Evolutionary conservation across 2,113 vertebrate genomes (phyloP).

Genomic region (Rafetus swinhoei): DNA sequence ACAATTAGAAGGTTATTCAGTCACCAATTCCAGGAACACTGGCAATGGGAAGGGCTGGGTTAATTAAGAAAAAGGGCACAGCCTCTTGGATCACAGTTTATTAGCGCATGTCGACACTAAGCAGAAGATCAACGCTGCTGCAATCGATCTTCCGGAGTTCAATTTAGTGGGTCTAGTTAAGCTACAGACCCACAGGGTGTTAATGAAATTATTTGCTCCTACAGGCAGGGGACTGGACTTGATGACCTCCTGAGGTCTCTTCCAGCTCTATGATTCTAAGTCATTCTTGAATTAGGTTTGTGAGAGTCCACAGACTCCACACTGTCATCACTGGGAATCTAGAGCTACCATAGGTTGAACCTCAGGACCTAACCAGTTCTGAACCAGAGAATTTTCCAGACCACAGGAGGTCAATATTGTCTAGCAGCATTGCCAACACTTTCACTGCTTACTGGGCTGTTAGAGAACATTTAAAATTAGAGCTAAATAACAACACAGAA

Average conservation of each 20-base stretch:
- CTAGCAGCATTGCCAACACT: too few relatives aligned
- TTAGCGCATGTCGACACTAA: not conserved
- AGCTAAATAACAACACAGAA: too few relatives aligned
- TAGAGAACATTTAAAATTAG: too few relatives aligned
- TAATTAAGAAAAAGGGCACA: not conserved
- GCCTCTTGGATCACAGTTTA: not conserved
- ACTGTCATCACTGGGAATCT: too few relatives aligned
- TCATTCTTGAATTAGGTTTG: too few relatives aligned
- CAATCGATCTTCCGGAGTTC: not conserved
- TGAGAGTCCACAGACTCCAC: too few relatives aligned
- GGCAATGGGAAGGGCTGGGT: not conserved
- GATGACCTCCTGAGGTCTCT: not conserved
- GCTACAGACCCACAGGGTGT: not conserved
- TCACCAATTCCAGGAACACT: slow-evolving; percentile 15
- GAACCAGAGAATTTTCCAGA: too few relatives aligned
- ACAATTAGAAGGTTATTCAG: slow-evolving; percentile 17
- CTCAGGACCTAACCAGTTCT: too few relatives aligned
- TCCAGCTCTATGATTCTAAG: not conserved
- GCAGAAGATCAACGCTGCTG: too few relatives aligned
- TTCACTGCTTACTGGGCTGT: too few relatives aligned
- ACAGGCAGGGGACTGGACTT: not conserved
- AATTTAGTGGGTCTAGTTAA: not conserved
- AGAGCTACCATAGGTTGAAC: too few relatives aligned
- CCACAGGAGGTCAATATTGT: too few relatives aligned
- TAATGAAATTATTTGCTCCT: not conserved